These are phyloP conservation scores for Paralinhomoeus sp. DNA, from an alignment of 2,888 invertebrate genomes.

Conservation along the genomic window DNA sequence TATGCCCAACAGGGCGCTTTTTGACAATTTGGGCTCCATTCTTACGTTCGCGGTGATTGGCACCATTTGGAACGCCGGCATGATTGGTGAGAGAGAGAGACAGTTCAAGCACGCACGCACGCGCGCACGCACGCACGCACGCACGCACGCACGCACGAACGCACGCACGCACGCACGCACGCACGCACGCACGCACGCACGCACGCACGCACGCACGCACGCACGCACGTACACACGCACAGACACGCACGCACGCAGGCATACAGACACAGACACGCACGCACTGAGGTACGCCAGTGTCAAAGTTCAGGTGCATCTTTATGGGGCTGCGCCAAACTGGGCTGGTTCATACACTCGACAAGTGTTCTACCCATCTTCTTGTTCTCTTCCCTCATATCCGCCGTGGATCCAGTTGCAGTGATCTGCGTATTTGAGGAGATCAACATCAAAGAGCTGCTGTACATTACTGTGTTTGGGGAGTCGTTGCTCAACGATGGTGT, in stretches of 20 bases:
- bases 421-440: slow-evolving; percentile 21
- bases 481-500: slow-evolving; percentile 91
- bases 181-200: too few species aligned
- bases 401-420: slow-evolving; percentile 24
- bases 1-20: slow-evolving; percentile 48
- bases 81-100: slow-evolving; percentile 40
- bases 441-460: slow-evolving; percentile 19
- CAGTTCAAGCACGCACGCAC: too few species aligned
- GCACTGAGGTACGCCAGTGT: too few species aligned
- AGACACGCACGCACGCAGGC: too few species aligned
- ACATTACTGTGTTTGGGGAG: slow-evolving; percentile 87
- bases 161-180: too few species aligned
- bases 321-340: not conserved
- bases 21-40: slow-evolving; percentile 88
- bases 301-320: not conserved
- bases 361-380: slow-evolving; percentile 16
- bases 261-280: too few species aligned
- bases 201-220: too few species aligned
- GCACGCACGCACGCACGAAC: too few species aligned
- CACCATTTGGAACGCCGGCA: slow-evolving; percentile 71
- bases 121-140: too few species aligned
- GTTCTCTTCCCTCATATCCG: slow-evolving; percentile 22
- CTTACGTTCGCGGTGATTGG: slow-evolving; percentile 66
- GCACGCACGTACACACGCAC: too few species aligned
- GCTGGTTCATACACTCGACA: not conserved